Evolutionary conservation across 2,888 invertebrate species (phyloP).

Genomic region (Fabriciana adippe): DNA sequence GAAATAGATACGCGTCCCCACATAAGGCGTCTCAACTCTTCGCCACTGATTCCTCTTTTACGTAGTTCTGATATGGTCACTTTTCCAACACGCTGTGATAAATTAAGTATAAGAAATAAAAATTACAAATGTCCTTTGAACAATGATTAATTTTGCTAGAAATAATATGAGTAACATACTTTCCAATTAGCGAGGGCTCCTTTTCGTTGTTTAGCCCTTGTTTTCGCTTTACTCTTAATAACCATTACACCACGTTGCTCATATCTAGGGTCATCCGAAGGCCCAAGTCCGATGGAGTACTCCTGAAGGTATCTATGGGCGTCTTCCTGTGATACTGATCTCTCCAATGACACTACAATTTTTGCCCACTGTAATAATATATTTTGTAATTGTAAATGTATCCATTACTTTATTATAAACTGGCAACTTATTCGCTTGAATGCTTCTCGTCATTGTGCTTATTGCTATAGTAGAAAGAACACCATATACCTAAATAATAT

Average conservation of each 20-base stretch:
- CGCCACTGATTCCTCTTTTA: constrained; percentile 92
- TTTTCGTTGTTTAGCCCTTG: constrained; percentile 96
- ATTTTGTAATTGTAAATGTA: neutral
- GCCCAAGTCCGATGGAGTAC: constrained; percentile 96
- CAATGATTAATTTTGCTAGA: neutral
- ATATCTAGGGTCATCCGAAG: constrained; percentile 90
- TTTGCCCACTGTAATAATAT: constrained; percentile 92
- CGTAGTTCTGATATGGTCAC: constrained; percentile 92
- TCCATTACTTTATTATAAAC: neutral
- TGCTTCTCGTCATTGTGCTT: no score
- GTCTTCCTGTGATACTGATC: constrained; percentile 94
- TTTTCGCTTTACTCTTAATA: constrained; percentile 98
- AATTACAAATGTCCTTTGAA: neutral
- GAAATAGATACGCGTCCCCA: constrained; percentile 95
- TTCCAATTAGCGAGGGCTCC: constrained; percentile 99
- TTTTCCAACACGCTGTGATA: constrained; percentile 89
- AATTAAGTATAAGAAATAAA: neutral
- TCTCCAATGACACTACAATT: constrained; percentile 97
- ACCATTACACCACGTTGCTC: constrained; percentile 98
- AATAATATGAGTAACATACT: constrained; percentile 74
- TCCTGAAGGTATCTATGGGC: constrained; percentile 95
- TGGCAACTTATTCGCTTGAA: neutral
- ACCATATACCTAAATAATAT: neutral
- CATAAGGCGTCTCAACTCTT: constrained; percentile 92
- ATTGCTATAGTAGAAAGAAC: neutral